Evolutionary conservation across 2,797 vertebrate genomes (phyloP), one percentile per base, ranked within the genome.

Genomic region (Nasua narica): DNA sequence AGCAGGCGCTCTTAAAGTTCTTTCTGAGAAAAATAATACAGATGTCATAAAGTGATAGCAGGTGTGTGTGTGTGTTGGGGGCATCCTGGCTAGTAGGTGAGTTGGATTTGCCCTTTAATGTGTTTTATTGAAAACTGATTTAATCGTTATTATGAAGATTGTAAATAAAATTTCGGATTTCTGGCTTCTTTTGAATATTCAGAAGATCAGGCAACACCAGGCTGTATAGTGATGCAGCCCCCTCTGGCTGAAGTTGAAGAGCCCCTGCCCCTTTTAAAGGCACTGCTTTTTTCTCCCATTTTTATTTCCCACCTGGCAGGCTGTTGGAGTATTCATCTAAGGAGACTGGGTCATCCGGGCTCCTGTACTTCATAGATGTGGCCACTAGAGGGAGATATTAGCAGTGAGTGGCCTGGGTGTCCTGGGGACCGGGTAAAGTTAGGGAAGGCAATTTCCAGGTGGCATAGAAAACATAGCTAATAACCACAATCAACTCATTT

Each of bases 371-470:
- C 54, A 82, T n/a, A 7, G 2, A 35, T 62, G 32, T 40, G 90
- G 67, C 81, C 95, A 85, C 90, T 50, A 92, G 96, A 95, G 84
- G 94, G 85, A 19, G 52, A 89, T 93, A 88, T 54, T 69, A 91
- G 40, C 78, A 65, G 52, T 18, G 25, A 46, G 50, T 56, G 35
- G 40, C 56, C 72, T 37, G 46, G 25, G 29, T 10, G 9, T 83
- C 48, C 37, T 77, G 32, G 29, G 35, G 60, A 62, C 21, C 40
- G 0, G 0, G 3, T n/a, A 67, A 88, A 74, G n/a, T 56, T 87
- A 50, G 87, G 58, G 72, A 90, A 74, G 35, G 23, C 8, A 29
- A 96, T 93, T 88, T 97, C 67, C 52, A 10, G 37, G 27, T 52
- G 78, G 67, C 29, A 70, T 83, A 3, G 10, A 62, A 97, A 91